phyloP scores from a whole-genome alignment of 2,888 invertebrate genomes.

The Epistrophella euchroma region DNA sequence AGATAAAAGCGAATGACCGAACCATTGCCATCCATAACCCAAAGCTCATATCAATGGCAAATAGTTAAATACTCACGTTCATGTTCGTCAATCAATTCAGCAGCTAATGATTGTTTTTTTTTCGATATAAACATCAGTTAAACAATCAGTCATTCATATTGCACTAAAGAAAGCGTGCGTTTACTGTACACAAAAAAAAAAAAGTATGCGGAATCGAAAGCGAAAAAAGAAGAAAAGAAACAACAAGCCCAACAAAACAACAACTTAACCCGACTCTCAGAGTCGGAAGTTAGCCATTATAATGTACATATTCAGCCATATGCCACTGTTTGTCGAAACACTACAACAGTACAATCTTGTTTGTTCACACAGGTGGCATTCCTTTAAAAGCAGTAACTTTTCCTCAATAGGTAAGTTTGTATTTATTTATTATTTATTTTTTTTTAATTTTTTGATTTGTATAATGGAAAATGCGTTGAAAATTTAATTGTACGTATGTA shows the following conservation, averaged over 20 bases:
- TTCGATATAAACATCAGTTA: constrained; percentile 24
- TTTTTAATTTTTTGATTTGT: background rate
- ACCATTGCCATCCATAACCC: constrained; percentile 24
- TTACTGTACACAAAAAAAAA: background rate
- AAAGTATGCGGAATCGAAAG: constrained; percentile 57
- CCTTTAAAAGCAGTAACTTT: constrained; percentile 37
- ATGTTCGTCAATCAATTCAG: constrained; percentile 52
- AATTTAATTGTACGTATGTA: constrained; percentile 43
- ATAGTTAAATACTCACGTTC: constrained; percentile 42
- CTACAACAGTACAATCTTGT: constrained; percentile 19
- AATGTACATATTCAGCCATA: constrained; percentile 56
- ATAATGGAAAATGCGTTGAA: constrained; percentile 56
- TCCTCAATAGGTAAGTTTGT: constrained; percentile 51
- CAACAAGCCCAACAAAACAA: background rate
- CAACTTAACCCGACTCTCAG: constrained; percentile 29
- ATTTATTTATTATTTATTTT: background rate
- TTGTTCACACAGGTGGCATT: constrained; percentile 60
- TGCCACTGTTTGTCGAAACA: constrained; percentile 59
- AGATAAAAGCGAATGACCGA: constrained; percentile 54
- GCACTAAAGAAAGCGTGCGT: constrained; percentile 55
- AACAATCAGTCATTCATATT: constrained; percentile 45
- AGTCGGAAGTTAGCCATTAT: constrained; percentile 71
- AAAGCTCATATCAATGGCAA: constrained; percentile 29
- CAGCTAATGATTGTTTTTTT: constrained; percentile 20
- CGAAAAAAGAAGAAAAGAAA: constrained; percentile 28